Evolutionary conservation across 2,888 invertebrate genomes (phyloP).

Genomic region (Leucoma salicis): DNA sequence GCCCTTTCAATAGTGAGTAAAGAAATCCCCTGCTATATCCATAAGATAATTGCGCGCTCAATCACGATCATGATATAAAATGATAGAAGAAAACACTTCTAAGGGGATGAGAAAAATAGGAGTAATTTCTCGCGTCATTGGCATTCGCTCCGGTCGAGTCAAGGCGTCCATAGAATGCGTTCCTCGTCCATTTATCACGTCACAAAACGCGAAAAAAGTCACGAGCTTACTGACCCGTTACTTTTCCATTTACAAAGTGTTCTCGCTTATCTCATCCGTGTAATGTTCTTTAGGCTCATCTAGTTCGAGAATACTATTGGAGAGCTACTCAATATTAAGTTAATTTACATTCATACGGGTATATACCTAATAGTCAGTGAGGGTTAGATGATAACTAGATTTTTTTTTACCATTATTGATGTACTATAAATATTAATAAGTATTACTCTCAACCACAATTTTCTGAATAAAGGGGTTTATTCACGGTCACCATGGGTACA

Average conservation of each 20-base stretch:
- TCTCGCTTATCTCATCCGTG: conserved; percentile 64
- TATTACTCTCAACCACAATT: too few species aligned
- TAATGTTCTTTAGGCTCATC: conserved; percentile 51
- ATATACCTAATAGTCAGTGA: too few species aligned
- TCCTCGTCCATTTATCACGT: conserved; percentile 69
- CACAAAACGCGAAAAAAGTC: conserved; percentile 62
- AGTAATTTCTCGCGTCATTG: conserved; percentile 70
- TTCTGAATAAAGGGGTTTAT: too few species aligned
- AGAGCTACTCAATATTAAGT: too few species aligned
- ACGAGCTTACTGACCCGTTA: conserved; percentile 67
- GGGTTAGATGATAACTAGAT: too few species aligned
- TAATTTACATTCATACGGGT: too few species aligned
- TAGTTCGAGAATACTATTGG: conserved; percentile 10
- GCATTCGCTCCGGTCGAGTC: conserved; percentile 55
- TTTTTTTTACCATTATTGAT: too few species aligned
- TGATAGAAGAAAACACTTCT: conserved; percentile 42
- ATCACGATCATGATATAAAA: neutral
- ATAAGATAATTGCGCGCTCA: neutral
- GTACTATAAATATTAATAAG: too few species aligned
- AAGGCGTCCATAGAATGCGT: conserved; percentile 32
- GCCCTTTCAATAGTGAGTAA: too few species aligned
- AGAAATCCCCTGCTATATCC: too few species aligned
- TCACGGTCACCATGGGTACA: too few species aligned
- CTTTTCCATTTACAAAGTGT: conserved; percentile 70
- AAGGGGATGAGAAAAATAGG: conserved; percentile 57